These are phyloP conservation scores for Toxonevra muliebris DNA, from an alignment of 2,888 invertebrate species.

Conservation along the genomic window DNA sequence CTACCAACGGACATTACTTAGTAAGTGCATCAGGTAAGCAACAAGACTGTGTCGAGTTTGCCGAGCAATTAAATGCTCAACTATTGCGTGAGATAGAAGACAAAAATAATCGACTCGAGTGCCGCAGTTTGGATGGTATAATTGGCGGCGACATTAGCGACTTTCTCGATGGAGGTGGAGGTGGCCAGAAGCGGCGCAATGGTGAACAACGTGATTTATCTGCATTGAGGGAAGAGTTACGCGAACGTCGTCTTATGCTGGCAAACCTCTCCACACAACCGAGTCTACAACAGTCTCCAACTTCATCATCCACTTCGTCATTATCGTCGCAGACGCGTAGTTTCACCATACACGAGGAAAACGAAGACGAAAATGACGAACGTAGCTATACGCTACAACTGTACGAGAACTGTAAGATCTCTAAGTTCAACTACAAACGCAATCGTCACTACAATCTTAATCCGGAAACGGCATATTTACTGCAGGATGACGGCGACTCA, in stretches of 20 bases:
- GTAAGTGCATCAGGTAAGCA: slow-evolving; percentile 10
- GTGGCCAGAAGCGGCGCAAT: slow-evolving; percentile 52
- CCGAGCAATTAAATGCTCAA: slow-evolving; percentile 84
- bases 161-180: slow-evolving; percentile 45
- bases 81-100: slow-evolving; percentile 80
- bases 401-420: slow-evolving; percentile 62
- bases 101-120: slow-evolving; percentile 54
- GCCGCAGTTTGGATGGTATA: slow-evolving; percentile 57
- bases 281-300: slow-evolving; percentile 60
- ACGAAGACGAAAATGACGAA: slow-evolving; percentile 59
- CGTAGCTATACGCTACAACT: slow-evolving; percentile 59
- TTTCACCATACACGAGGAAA: slow-evolving; percentile 63
- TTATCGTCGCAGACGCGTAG: slow-evolving; percentile 62
- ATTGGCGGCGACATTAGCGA: slow-evolving; percentile 52
- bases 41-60: slow-evolving; percentile 80
- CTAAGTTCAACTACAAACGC: slow-evolving; percentile 61
- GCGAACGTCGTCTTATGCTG: slow-evolving; percentile 63
- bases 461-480: slow-evolving; percentile 61
- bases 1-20: slow-evolving; percentile 23
- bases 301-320: slow-evolving; percentile 62
- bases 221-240: slow-evolving; percentile 60
- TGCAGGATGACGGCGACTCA: slow-evolving; percentile 61
- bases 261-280: slow-evolving; percentile 63
- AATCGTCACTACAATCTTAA: slow-evolving; percentile 59
- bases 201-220: slow-evolving; percentile 55